A percentile compares a stretch with the other conserved stretches of the same genome.
phyloP scores from a whole-genome alignment of 2,797 vertebrate genomes.

The Pachyuromys duprasi region DNA sequence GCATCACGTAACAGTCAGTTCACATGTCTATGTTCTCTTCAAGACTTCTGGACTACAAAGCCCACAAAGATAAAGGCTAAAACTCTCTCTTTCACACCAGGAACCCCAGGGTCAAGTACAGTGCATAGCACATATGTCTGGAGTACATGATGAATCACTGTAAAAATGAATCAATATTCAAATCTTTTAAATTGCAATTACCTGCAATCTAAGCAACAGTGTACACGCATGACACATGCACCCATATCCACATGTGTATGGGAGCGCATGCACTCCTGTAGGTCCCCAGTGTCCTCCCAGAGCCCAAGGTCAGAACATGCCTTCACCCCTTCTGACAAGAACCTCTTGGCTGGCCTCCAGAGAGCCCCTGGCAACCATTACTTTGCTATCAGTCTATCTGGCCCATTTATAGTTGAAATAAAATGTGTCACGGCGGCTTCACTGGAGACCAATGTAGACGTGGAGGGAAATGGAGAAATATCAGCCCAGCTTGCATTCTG shows the following conservation, averaged over 20 bases:
- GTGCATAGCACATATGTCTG: not conserved
- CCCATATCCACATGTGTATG: not conserved
- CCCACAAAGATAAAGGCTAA: not conserved
- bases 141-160: not conserved
- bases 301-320: conserved; percentile 60
- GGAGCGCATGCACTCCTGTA: not conserved
- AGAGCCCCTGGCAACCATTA: conserved; percentile 53
- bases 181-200: not conserved
- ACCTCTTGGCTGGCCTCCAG: conserved; percentile 38
- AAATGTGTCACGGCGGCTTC: conserved; percentile 76
- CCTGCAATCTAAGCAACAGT: not conserved
- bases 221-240: not conserved
- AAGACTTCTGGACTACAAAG: not conserved
- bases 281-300: not conserved
- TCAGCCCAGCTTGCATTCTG: conserved; percentile 77
- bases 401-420: conserved; percentile 79
- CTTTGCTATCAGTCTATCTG: conserved; percentile 67
- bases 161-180: not conserved
- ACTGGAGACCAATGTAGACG: conserved; percentile 73
- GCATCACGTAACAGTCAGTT: not conserved
- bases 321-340: not conserved
- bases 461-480: conserved; percentile 78
- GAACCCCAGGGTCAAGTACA: conserved; percentile 20
- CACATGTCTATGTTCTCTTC: not conserved
- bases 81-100: not conserved